Evolutionary conservation across 2,113 vertebrate species (phyloP).

Genomic region (Orycteropus afer): DNA sequence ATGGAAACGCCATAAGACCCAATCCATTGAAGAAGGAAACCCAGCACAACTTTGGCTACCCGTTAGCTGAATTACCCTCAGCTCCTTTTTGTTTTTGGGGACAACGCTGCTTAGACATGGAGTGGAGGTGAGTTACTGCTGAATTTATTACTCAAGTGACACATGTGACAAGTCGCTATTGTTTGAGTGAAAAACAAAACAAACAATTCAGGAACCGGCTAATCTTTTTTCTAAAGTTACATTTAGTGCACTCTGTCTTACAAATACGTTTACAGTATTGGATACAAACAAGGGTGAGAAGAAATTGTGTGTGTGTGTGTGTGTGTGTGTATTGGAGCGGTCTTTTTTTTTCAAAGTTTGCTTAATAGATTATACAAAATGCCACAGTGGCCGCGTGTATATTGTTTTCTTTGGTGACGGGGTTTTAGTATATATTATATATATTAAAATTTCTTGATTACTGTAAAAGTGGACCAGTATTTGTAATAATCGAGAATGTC

Average conservation of each 20-base stretch:
- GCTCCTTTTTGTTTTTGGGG: conserved; percentile 87
- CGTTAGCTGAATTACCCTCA: conserved; percentile 88
- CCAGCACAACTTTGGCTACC: conserved; percentile 93
- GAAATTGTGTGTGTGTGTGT: conserved; percentile 98
- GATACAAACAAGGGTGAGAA: conserved; percentile 99
- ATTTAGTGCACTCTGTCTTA: conserved; percentile 98
- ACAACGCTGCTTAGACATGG: conserved; percentile 90
- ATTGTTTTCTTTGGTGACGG: conserved; percentile 96
- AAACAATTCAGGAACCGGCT: conserved; percentile 94
- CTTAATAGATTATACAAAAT: conserved; percentile 94
- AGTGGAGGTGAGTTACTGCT: conserved; percentile 92
- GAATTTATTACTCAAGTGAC: conserved; percentile 90
- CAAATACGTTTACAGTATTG: conserved; percentile 99
- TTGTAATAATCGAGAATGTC: conserved; percentile 99
- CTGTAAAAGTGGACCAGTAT: conserved; percentile 99
- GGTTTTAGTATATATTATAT: conserved; percentile 99
- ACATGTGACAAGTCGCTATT: conserved; percentile 88
- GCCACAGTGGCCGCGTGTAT: conserved; percentile 96
- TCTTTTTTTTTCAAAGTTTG: conserved; percentile 93
- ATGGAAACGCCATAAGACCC: conserved; percentile 89
- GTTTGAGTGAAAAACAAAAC: conserved; percentile 89
- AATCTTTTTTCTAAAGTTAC: conserved; percentile 92
- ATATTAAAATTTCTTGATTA: conserved; percentile 99
- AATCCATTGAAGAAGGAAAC: conserved; percentile 89
- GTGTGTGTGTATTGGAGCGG: conserved; percentile 98